Evolutionary conservation across 2,797 vertebrate species (phyloP).

Genomic region (Sparus aurata): DNA sequence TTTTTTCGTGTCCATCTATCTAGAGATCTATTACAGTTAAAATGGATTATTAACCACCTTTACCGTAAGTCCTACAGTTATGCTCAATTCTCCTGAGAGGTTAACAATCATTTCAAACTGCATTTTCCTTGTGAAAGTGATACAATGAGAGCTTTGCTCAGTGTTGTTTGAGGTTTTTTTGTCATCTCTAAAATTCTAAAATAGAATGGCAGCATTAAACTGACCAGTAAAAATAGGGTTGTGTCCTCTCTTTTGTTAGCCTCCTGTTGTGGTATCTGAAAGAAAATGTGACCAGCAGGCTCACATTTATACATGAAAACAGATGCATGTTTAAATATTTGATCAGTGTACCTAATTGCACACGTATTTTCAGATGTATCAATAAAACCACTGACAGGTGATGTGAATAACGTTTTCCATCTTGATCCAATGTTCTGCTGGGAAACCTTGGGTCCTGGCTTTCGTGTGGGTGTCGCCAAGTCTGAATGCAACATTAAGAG

Average conservation of each 20-base stretch:
- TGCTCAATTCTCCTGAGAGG: slow-evolving; percentile 13
- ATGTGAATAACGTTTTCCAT: no score
- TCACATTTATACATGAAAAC: background rate
- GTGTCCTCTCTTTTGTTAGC: background rate
- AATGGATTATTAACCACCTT: slow-evolving; percentile 21
- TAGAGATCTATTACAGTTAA: slow-evolving; percentile 18
- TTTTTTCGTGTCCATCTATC: slow-evolving; percentile 7
- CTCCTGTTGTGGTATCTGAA: background rate
- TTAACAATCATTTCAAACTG: slow-evolving; percentile 50
- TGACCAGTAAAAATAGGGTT: slow-evolving; percentile 33
- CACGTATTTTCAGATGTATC: no score
- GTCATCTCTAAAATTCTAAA: slow-evolving; percentile 34
- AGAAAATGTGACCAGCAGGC: background rate
- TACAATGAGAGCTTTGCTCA: slow-evolving; percentile 40
- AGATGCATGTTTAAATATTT: background rate
- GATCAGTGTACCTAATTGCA: no score
- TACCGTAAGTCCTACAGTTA: slow-evolving; percentile 34
- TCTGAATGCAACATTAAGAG: no score
- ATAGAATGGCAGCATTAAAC: slow-evolving; percentile 30
- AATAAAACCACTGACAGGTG: no score
- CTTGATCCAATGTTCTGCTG: no score
- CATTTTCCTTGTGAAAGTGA: slow-evolving; percentile 48
- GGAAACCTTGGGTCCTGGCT: no score
- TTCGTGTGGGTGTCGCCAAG: no score
- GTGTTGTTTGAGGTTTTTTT: slow-evolving; percentile 7